Base-by-base conservation (phyloP, 2,113 vertebrate species). In the Dendropsophus ebraccatus region DNA sequence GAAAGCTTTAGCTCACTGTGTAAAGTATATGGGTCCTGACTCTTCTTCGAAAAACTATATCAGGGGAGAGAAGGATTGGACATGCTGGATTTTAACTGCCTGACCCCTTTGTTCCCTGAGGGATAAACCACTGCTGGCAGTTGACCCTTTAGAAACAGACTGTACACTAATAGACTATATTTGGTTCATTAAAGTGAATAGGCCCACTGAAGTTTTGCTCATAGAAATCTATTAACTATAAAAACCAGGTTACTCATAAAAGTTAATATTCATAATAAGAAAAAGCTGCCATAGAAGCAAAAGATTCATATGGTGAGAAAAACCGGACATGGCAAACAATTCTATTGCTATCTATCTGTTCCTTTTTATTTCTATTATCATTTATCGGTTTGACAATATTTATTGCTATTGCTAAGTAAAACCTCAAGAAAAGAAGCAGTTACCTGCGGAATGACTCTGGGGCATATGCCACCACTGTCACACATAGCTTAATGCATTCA, bases 401-500 rank as follows among this genome's bases (percentile, higher is more conserved):
- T 30, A 65, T 30, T 65, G 13, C 45, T 28, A 8, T 16, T 28
- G 7, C 14, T 4, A 47, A 45, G n/a, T 14, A 47, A 5, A 37
- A 16, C 41, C 45, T 23, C 35, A 41, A 5, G 4, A n/a, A 6
- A 35, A 54, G 32, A 25, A 32, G 6, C 11, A 10, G 14, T 89
- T 90, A 99, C 98, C 98, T 99, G 92, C 98, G 91, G 89, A 98
- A 99, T 37, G 98, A 99, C 67, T 99, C 98, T 0, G 98, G 98
- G 62, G 98, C 98, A 28, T 99, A 99, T 5, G 98, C 97, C 19
- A 97, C 96, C 75, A 99, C 98, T 0, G 98, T 99, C 32, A 99
- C 98, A 87, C 98, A 98, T 54, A 99, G 94, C 88, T 99, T 99
- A 90, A 99, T 99, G 92, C 97, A 95, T 86, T 99, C 98, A 17